Evolutionary conservation across 1,140 invertebrate species (phyloP), one percentile per base, ranked within the genome.

Genomic region (Bombus fervidus): DNA sequence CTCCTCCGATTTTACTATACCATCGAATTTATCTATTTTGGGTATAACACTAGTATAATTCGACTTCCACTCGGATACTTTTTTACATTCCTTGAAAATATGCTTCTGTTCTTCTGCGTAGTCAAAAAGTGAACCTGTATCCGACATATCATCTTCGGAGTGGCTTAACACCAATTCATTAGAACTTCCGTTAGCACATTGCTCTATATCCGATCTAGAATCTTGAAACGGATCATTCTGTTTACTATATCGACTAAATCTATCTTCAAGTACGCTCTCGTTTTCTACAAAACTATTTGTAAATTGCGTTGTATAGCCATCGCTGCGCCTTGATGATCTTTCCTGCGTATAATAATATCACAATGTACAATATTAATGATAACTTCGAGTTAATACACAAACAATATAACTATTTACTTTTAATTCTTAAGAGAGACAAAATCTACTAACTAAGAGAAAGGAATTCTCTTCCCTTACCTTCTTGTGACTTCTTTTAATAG

Each of bases 401-500:
- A 41, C 37, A 31, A 31, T 43, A 53, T 28, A 22, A 6, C 22
- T 71, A 71, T 25, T 39, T 2, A 39, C 28, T 6, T 13, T 68
- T 25, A 25, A 68, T 68, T 10, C 10, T 10, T 37, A 68, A 66
- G 15, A 66, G 15, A 8, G n/a, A 18, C 31, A 66, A 37, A 37
- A 37, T 31, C 18, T 73, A 34, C 66, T 76, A 91, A 75, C 59
- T 9, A 81, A 77, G 53, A 71, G 41, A 15, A 80, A 39, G 18
- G 18, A 76, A 25, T 76, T 12, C 37, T 18, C 43, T 74, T n/a
- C 18, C 22, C 13, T 87, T 92, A 95, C 94, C 93, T 95, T 94
- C 81, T 91, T 93, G 71, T 95, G 94, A 22, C 94, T 94, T 39
- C 92, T 94, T 39, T 95, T 94, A 34, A 95, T 94, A 73, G 93